phyloP scores from a whole-genome alignment of 1,140 invertebrate species.

The Drosophila mojavensis region DNA sequence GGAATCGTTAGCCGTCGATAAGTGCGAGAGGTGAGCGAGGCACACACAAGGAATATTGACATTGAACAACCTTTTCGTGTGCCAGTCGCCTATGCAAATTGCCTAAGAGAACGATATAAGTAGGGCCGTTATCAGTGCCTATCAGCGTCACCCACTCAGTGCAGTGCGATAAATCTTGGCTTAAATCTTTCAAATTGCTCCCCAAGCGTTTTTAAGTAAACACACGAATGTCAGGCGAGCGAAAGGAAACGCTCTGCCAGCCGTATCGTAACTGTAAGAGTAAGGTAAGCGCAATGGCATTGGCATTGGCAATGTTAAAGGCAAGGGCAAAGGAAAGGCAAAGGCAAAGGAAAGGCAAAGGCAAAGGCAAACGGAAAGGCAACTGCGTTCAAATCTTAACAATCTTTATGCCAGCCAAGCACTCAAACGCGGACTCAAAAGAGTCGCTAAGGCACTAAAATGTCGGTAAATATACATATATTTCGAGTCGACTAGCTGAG shows the following conservation, averaged over 20 bases:
- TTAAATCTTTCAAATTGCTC: slow-evolving; percentile 76
- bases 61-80: slow-evolving; percentile 63
- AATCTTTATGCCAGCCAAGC: slow-evolving; percentile 71
- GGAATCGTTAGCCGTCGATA: slow-evolving; percentile 55
- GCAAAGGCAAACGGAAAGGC: slow-evolving; percentile 23
- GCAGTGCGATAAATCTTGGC: slow-evolving; percentile 67
- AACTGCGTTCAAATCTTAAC: slow-evolving; percentile 56
- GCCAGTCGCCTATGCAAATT: slow-evolving; percentile 67
- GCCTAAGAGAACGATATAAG: slow-evolving; percentile 30
- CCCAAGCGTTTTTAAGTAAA: slow-evolving; percentile 64
- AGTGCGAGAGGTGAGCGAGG: slow-evolving; percentile 4
- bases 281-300: slow-evolving; percentile 2
- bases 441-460: slow-evolving; percentile 35
- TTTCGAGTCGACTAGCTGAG: slow-evolving; percentile 32
- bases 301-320: no score
- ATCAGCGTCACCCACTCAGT: slow-evolving; percentile 68
- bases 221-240: slow-evolving; percentile 45
- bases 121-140: slow-evolving; percentile 53
- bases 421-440: slow-evolving; percentile 30
- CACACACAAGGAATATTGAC: slow-evolving; percentile 22
- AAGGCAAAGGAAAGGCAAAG: neutral
- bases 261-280: neutral
- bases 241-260: neutral
- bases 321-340: neutral
- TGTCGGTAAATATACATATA: slow-evolving; percentile 40